Evolutionary conservation across 2,888 invertebrate genomes (phyloP), one percentile per base, ranked within the genome.

Genomic region (Eilema caniola): DNA sequence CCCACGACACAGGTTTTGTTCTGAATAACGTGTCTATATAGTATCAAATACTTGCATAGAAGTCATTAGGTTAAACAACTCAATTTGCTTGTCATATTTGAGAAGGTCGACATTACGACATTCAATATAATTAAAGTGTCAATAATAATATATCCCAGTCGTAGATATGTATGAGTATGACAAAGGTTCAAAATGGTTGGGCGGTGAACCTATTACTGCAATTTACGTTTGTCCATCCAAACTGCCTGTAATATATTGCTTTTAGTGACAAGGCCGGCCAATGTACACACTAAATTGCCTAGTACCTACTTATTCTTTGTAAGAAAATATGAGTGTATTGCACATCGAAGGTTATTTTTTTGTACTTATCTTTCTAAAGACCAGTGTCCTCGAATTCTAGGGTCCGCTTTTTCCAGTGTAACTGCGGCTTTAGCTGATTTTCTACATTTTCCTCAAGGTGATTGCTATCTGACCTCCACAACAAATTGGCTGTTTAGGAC

Each of bases 261-360:
- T 53, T 53, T 53, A 53, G n/a, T n/a, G n/a, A n/a, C 53, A 53
- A 53, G 53, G 53, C 53, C 53, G 53, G 1, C 10, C 53, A 53
- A 20, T 53, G 10, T 10, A 53, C n/a, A n/a, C 20, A 53, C 53
- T 53, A 53, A 53, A 53, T 53, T 53, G 53, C 10, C 47, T 47
- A 41, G n/a, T n/a, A n/a, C n/a, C 2, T 53, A n/a, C n/a, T 20
- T n/a, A 10, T 8, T 2, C 53, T n/a, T 47, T 47, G 47, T 47
- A 47, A 47, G 47, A 47, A 41, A 47, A 53, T 53, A 53, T n/a
- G n/a, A 53, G n/a, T 53, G 53, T 53, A n/a, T 53, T 53, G n/a
- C n/a, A 53, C n/a, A 53, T 53, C n/a, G 53, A 53, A 53, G 53
- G 53, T 53, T 53, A 53, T 53, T n/a, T 20, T 20, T 20, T 20